These are phyloP conservation scores for Lepidurus couesii DNA, from an alignment of 1,140 invertebrate species.

Conservation along the genomic window DNA sequence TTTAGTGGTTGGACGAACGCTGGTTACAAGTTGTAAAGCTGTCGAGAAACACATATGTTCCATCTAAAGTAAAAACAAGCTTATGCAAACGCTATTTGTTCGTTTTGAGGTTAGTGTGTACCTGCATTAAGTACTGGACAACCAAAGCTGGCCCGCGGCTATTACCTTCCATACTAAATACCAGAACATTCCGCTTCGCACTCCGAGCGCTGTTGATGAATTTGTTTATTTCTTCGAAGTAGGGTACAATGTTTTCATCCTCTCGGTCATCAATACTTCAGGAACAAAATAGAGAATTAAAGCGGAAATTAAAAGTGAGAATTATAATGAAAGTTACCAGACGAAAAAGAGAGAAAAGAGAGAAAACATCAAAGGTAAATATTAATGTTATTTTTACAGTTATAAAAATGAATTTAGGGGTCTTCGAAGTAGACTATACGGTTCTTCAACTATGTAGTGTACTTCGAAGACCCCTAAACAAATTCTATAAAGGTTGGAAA, in stretches of 20 bases:
- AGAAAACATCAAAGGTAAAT: no score
- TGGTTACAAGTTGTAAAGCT: not conserved
- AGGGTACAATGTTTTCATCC: slow-evolving; percentile 30
- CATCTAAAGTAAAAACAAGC: not conserved
- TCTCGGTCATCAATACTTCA: slow-evolving; percentile 28
- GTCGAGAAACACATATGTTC: not conserved
- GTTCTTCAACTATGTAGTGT: no score
- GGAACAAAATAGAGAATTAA: not conserved
- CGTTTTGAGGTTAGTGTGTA: not conserved
- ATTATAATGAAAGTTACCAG: not conserved
- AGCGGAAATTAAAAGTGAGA: not conserved
- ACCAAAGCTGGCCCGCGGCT: slow-evolving; percentile 29
- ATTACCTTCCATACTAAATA: slow-evolving; percentile 22
- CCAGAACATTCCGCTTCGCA: slow-evolving; percentile 26
- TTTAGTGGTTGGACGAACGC: not conserved
- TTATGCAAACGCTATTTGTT: not conserved
- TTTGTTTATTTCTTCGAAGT: slow-evolving; percentile 30
- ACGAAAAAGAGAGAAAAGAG: no score
- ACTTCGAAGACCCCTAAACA: no score
- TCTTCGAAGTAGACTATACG: no score
- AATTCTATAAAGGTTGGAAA: no score
- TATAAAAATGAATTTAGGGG: no score
- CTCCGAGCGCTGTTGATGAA: slow-evolving; percentile 25
- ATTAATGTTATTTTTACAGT: no score
- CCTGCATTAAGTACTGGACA: slow-evolving; percentile 32